These are phyloP conservation scores for Mionectes olivaceus DNA, from an alignment of 2,797 vertebrate species.

Conservation along the genomic window DNA sequence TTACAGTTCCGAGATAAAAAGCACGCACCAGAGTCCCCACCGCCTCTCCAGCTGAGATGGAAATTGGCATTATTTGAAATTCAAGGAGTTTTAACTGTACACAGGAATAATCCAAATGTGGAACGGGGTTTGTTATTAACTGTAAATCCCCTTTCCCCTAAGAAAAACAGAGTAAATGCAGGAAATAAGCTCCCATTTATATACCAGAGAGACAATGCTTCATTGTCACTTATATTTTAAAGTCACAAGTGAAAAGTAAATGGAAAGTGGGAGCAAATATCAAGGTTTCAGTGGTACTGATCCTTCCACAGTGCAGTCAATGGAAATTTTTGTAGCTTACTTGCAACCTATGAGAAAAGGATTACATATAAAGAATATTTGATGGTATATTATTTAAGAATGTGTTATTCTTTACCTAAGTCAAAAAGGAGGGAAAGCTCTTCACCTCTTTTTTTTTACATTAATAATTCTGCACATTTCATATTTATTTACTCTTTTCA, in stretches of 20 bases:
- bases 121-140: conserved; percentile 62
- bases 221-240: conserved; percentile 42
- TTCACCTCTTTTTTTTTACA: background rate
- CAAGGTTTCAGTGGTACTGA: conserved; percentile 12
- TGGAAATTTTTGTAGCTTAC: background rate
- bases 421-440: background rate
- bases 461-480: background rate
- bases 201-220: conserved; percentile 36
- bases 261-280: conserved; percentile 50
- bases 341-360: background rate
- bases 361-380: background rate
- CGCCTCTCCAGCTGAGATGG: conserved; percentile 1
- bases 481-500: background rate
- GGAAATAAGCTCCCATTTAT: conserved; percentile 61
- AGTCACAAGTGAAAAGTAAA: conserved; percentile 61
- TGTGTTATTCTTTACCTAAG: background rate
- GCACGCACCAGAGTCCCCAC: background rate
- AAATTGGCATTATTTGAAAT: conserved; percentile 65
- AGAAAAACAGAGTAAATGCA: conserved; percentile 64
- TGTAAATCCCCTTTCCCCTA: conserved; percentile 59
- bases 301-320: background rate
- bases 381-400: background rate
- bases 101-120: conserved; percentile 63
- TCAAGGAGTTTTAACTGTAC: conserved; percentile 63
- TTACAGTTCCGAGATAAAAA: conserved; percentile 27